Base-by-base conservation (phyloP, 2,888 invertebrate species). In the Euphydryas editha region DNA sequence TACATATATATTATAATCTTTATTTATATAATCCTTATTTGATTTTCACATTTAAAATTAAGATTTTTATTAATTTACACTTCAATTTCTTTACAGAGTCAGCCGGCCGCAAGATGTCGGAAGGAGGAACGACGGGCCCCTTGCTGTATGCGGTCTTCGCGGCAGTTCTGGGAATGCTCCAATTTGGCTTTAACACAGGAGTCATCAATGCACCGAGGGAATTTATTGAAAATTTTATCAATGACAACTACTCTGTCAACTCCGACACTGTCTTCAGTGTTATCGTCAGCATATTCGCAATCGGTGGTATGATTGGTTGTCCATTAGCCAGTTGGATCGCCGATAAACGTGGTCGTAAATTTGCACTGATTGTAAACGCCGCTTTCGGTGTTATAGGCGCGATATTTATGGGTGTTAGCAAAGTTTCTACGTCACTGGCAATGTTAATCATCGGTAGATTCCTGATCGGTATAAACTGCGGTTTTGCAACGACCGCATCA, bases 261-360 rank as follows among this genome's bases (percentile, higher is more conserved):
- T 87, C 93, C 37, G 88, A 91, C 67, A 81, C 94, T 46, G 81
- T 95, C 67, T 95, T 94, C 84, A 93, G 95, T 62, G 84, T 96
- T 67, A 95, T 95, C 36, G 96, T 96, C 62, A 94, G 96, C 73
- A 95, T 96, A 73, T 96, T 96, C 82, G 95, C 96, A 58, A 93
- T 96, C 55, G 96, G 96, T 20, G 97, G 96, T 37, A 96, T 96
- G 95, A 88, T 96, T 47, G 96, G 96, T 24, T 96, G 96, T 62
- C 94, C 96, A 47, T 87, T 95, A 57, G 96, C 95, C n/a, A 96
- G 96, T 58, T 94, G 94, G 91, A 92, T 96, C 72, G 94, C 95
- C 36, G 95, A 96, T 77, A 94, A 92, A 75, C 94, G 94, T 73
- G 96, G 96, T 62, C 93, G 95, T 78, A 95, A 95, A 83, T 93